phyloP scores from a whole-genome alignment of 2,888 invertebrate genomes.

The Arctia plantaginis region DNA sequence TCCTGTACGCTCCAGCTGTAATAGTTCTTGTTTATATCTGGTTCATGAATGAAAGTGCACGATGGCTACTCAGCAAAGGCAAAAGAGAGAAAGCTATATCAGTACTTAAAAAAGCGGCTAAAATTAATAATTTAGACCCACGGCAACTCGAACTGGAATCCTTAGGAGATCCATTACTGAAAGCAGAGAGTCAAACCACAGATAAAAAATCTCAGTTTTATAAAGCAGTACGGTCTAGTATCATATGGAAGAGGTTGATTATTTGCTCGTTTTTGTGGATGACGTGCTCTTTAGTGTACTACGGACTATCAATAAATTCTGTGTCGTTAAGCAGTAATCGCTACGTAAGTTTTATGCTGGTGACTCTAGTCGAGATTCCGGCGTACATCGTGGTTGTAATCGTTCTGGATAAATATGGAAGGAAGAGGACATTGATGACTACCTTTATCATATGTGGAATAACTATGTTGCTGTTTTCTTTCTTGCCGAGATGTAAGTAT shows the following conservation, averaged over 20 bases:
- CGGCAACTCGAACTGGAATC: slow-evolving; percentile 78
- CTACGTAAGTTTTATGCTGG: slow-evolving; percentile 91
- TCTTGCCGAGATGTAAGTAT: slow-evolving; percentile 86
- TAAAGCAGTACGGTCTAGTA: slow-evolving; percentile 85
- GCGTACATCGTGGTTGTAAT: slow-evolving; percentile 89
- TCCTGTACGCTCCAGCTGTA: slow-evolving; percentile 90
- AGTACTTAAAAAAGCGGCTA: slow-evolving; percentile 88
- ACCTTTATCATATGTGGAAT: slow-evolving; percentile 88
- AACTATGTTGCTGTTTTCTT: slow-evolving; percentile 87
- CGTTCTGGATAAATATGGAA: slow-evolving; percentile 88
- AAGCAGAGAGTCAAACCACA: slow-evolving; percentile 64
- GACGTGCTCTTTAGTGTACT: slow-evolving; percentile 92
- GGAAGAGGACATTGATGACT: slow-evolving; percentile 88
- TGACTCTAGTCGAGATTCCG: slow-evolving; percentile 89
- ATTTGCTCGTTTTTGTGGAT: slow-evolving; percentile 92
- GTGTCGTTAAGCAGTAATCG: slow-evolving; percentile 91
- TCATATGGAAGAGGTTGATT: slow-evolving; percentile 86
- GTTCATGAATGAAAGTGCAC: slow-evolving; percentile 91
- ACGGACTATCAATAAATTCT: slow-evolving; percentile 92
- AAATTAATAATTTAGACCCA: slow-evolving; percentile 86
- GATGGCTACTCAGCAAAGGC: slow-evolving; percentile 92
- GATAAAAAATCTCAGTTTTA: slow-evolving; percentile 77
- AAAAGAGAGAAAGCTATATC: slow-evolving; percentile 88
- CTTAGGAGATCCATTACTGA: slow-evolving; percentile 77
- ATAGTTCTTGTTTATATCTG: slow-evolving; percentile 90